Evolutionary conservation across 2,113 vertebrate genomes (phyloP).

Genomic region (Rhodinocichla rosea): DNA sequence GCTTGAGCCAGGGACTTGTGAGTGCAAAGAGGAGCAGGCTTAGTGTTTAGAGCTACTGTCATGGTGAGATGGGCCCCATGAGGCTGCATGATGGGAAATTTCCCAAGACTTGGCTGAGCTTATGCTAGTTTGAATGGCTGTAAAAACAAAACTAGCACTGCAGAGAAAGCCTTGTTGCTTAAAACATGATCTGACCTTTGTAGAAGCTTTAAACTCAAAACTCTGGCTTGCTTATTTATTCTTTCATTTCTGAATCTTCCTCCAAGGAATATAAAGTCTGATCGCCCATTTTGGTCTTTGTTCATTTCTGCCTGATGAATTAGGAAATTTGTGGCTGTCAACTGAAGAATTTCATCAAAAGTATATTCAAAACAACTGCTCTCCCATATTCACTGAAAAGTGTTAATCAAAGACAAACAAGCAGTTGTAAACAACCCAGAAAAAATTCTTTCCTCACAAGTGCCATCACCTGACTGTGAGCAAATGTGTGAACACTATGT

Average conservation of each 20-base stretch:
- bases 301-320: background rate
- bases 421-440: slow-evolving; percentile 4
- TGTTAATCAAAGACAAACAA: slow-evolving; percentile 18
- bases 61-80: background rate
- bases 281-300: background rate
- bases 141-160: slow-evolving; percentile 33
- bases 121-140: background rate
- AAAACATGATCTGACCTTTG: slow-evolving; percentile 36
- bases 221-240: background rate
- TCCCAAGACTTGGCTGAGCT: slow-evolving; percentile 32
- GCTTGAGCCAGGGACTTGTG: background rate
- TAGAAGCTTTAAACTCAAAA: slow-evolving; percentile 6
- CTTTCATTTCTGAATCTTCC: slow-evolving; percentile 16
- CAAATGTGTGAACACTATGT: background rate
- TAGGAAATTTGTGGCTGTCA: background rate
- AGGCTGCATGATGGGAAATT: background rate
- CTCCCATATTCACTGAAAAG: background rate
- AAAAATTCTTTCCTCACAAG: background rate
- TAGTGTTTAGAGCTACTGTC: slow-evolving; percentile 41
- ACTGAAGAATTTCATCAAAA: background rate
- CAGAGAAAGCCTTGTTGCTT: slow-evolving; percentile 14
- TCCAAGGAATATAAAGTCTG: background rate
- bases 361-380: background rate
- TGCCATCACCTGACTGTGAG: slow-evolving; percentile 23
- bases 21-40: background rate